Conservation (phyloP, 1,140 invertebrate species). For the Uloborus diversus region DNA sequence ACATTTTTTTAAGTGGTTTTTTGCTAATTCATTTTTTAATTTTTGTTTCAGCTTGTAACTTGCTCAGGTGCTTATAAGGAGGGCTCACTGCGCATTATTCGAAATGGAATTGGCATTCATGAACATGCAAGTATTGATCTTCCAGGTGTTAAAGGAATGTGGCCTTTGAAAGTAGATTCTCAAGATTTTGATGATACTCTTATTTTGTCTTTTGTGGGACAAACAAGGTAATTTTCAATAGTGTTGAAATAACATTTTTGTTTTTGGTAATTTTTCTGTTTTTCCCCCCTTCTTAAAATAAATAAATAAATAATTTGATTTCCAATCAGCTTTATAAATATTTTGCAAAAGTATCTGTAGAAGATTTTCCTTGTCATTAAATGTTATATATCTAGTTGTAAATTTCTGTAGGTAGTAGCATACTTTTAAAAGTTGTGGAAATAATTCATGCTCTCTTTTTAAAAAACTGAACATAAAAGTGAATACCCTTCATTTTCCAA, state of each 20-base stretch:
- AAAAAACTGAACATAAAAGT: too few species aligned
- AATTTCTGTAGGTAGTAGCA: too few species aligned
- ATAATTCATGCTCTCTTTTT: too few species aligned
- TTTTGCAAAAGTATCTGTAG: too few species aligned
- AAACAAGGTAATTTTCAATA: slow-evolving; percentile 72
- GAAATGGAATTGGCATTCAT: slow-evolving; percentile 97
- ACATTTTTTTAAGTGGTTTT: neutral
- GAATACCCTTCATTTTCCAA: too few species aligned
- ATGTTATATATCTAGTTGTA: too few species aligned
- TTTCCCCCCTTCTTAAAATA: neutral
- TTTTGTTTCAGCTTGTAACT: slow-evolving; percentile 78
- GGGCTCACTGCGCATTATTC: slow-evolving; percentile 94
- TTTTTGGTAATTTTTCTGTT: neutral
- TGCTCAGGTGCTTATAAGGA: slow-evolving; percentile 98
- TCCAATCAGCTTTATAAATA: too few species aligned
- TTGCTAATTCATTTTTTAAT: neutral
- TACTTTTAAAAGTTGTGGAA: too few species aligned
- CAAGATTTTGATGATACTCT: slow-evolving; percentile 83
- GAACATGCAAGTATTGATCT: slow-evolving; percentile 98
- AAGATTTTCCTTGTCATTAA: too few species aligned
- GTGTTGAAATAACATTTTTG: neutral
- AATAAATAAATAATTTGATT: too few species aligned
- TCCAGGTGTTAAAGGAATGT: slow-evolving; percentile 96
- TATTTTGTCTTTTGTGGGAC: slow-evolving; percentile 92
- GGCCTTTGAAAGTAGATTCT: slow-evolving; percentile 82